A percentile compares a stretch with the other conserved stretches of the same genome.
Conservation (phyloP, 2,888 invertebrate genomes). For the Drosophila anomalata region DNA sequence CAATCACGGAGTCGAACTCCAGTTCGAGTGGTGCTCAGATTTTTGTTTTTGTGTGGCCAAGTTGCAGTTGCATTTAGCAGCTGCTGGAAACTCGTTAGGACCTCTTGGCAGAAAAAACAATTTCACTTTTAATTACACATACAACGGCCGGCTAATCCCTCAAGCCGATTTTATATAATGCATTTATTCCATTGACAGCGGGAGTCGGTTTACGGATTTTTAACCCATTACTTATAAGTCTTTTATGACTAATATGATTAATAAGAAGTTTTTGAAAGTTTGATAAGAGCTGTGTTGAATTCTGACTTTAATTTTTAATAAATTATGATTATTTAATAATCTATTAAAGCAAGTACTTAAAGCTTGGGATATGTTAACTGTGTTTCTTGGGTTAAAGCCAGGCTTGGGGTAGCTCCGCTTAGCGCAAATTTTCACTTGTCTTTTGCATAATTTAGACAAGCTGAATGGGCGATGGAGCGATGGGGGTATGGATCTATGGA, state of each 20-base stretch:
- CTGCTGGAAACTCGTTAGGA: slow-evolving; percentile 64
- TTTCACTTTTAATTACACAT: slow-evolving; percentile 73
- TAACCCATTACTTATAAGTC: slow-evolving; percentile 8
- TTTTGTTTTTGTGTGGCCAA: slow-evolving; percentile 22
- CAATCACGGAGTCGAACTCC: slow-evolving; percentile 65
- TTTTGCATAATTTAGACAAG: slow-evolving; percentile 75
- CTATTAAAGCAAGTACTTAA: not conserved
- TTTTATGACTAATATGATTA: too few relatives aligned
- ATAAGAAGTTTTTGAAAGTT: not conserved
- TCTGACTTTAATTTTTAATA: not conserved
- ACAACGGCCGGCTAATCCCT: slow-evolving; percentile 56
- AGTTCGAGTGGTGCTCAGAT: slow-evolving; percentile 40
- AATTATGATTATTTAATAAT: not conserved
- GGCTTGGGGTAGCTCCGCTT: slow-evolving; percentile 52
- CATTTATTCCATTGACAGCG: slow-evolving; percentile 24
- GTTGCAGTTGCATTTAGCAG: slow-evolving; percentile 30
- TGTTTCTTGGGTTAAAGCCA: not conserved
- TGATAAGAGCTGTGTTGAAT: not conserved
- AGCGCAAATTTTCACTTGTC: slow-evolving; percentile 76
- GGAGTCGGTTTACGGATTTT: not conserved
- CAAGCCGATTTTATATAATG: slow-evolving; percentile 53
- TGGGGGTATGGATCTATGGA: slow-evolving; percentile 15
- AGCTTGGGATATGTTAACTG: not conserved
- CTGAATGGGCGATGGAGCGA: slow-evolving; percentile 36
- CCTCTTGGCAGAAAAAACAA: slow-evolving; percentile 60